Evolutionary conservation across 1,140 invertebrate species (phyloP), one percentile per base, ranked within the genome.

Genomic region (Sitophilus oryzae): DNA sequence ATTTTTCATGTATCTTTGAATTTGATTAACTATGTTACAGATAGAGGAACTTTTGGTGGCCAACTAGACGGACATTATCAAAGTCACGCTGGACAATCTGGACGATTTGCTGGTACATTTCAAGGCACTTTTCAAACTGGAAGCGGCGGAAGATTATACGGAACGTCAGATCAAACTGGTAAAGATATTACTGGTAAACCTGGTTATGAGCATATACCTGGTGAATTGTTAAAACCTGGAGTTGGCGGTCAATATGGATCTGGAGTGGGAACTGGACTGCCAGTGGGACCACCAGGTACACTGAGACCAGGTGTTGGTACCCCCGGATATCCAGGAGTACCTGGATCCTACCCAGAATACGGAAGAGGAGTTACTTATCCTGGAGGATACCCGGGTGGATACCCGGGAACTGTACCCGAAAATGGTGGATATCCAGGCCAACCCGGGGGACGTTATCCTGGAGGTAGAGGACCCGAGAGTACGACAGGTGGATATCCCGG

Each of bases 101-200:
- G 67, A 3, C 47, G 52, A 50, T 69, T 69, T 56, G 65, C 62
- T 11, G 67, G 67, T 8, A 52, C 45, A n/a, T 69, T 69, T 61
- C 47, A 63, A 11, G 67, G 67, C 2, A 57, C 59, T 20, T 69
- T 67, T 52, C 52, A 59, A 55, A 19, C 58, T n/a, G 48, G 59
- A 22, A 43, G 21, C 30, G 14, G 3, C 19, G 45, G 23, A 42
- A n/a, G n/a, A n/a, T n/a, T n/a, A n/a, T 30, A 11, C 30, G 30
- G 23, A 15, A 45, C 30, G 19, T 38, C 9, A 4, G 21, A 18
- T 44, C n/a, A 2, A 19, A 6, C 16, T 22, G 20, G 11, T 10
- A 19, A 15, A 15, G 42, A 19, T 44, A 41, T 41, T 9, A 3
- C 41, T 42, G 41, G 18, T 20, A 9, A 1, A 9, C 2, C 9